A percentile compares a stretch with the other conserved stretches of the same genome.
These are phyloP conservation scores for Bicyclus anynana DNA, from an alignment of 1,140 invertebrate species.

Conservation along the genomic window DNA sequence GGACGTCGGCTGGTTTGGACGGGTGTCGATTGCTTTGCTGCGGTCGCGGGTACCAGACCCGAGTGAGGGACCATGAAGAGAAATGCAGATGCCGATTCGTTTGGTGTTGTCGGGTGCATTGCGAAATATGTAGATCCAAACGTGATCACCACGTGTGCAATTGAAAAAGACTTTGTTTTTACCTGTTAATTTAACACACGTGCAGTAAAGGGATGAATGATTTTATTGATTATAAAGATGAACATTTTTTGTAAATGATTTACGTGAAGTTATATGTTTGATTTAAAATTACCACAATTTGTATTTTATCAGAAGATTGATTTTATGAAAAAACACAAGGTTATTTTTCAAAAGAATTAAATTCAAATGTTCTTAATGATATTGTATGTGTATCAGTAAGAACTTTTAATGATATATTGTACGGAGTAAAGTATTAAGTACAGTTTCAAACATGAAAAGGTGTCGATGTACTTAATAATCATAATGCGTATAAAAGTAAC, in stretches of 20 bases:
- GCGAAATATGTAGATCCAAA: constrained; percentile 88
- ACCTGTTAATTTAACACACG: not conserved
- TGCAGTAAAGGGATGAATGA: not conserved
- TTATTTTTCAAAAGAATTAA: too few relatives aligned
- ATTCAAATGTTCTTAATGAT: too few relatives aligned
- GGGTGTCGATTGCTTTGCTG: constrained; percentile 93
- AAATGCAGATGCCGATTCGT: constrained; percentile 96
- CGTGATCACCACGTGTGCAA: constrained; percentile 93
- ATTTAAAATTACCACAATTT: not conserved
- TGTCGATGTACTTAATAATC: not conserved
- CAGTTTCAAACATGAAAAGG: not conserved
- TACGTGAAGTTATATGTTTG: not conserved
- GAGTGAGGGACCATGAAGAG: constrained; percentile 89
- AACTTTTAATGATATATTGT: not conserved
- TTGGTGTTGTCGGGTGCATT: constrained; percentile 95
- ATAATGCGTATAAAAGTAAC: too few relatives aligned
- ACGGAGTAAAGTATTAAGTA: not conserved
- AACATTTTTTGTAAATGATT: not conserved
- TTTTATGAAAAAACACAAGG: too few relatives aligned
- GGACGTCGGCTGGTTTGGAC: constrained; percentile 87
- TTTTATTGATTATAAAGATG: not conserved
- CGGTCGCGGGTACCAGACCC: constrained; percentile 93
- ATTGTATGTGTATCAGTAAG: too few relatives aligned
- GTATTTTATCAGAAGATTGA: too few relatives aligned
- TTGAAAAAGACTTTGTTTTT: constrained; percentile 49